These are phyloP conservation scores for Heterodera filipjevi DNA, from an alignment of 2,888 invertebrate genomes.

Conservation along the genomic window DNA sequence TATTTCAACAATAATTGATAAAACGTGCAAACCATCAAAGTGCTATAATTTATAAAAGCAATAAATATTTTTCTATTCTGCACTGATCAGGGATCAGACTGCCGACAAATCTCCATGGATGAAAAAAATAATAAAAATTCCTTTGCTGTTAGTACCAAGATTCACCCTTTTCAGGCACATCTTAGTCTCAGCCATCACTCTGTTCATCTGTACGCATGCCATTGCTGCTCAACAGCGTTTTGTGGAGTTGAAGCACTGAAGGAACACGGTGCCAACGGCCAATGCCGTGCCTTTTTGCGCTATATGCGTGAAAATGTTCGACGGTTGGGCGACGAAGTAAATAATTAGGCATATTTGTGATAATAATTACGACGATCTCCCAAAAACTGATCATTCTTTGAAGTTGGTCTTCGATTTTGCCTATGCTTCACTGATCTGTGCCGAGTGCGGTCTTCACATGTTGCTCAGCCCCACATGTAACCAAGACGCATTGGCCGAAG, in stretches of 20 bases:
- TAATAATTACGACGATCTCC: neutral
- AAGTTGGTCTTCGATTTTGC: constrained; percentile 23
- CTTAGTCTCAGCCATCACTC: neutral
- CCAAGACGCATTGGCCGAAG: constrained; percentile 6
- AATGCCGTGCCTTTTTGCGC: neutral
- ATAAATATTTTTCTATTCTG: no score
- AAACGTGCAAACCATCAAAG: no score
- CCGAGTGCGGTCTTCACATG: constrained; percentile 20
- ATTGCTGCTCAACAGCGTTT: constrained; percentile 20
- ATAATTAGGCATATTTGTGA: neutral
- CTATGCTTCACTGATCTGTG: constrained; percentile 21
- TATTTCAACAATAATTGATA: no score
- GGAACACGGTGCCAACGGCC: neutral
- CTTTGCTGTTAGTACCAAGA: no score
- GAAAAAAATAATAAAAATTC: no score
- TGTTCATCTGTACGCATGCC: constrained; percentile 22
- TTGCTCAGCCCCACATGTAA: constrained; percentile 12
- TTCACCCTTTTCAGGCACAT: neutral
- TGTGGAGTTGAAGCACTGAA: constrained; percentile 7
- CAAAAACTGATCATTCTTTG: neutral
- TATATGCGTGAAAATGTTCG: constrained; percentile 12
- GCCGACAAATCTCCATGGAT: no score
- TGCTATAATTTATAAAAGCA: no score
- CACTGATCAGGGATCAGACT: no score
- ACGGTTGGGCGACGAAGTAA: neutral